A percentile compares a stretch with the other conserved stretches of the same genome.
Conservation (phyloP, 2,113 vertebrate species). For the Neoarius graeffei region DNA sequence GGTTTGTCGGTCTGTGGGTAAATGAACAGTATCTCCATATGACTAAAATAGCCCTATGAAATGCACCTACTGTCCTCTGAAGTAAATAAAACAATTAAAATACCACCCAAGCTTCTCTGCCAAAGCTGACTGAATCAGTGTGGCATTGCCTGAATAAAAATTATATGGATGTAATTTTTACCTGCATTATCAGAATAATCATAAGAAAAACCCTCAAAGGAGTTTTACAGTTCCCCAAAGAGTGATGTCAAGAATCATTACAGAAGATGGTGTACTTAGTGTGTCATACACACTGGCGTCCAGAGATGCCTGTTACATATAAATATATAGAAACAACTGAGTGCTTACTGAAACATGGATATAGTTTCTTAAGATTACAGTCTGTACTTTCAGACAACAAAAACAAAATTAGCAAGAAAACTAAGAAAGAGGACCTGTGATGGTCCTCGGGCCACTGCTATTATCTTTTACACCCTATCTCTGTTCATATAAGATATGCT, state of each 20-base stretch:
- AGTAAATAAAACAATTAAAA: slow-evolving; percentile 17
- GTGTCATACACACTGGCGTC: slow-evolving; percentile 36
- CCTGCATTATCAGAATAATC: slow-evolving; percentile 56
- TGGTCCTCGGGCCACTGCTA: neutral
- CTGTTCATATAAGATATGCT: neutral
- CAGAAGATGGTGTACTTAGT: slow-evolving; percentile 27
- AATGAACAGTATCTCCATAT: slow-evolving; percentile 48
- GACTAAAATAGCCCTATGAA: slow-evolving; percentile 5
- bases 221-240: slow-evolving; percentile 42
- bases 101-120: neutral
- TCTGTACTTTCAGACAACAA: neutral
- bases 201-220: slow-evolving; percentile 56
- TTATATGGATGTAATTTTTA: neutral
- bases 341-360: slow-evolving; percentile 19
- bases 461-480: neutral
- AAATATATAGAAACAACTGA: slow-evolving; percentile 9
- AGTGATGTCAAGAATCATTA: slow-evolving; percentile 42
- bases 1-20: slow-evolving; percentile 42
- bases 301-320: slow-evolving; percentile 14
- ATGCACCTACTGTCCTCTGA: slow-evolving; percentile 36
- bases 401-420: neutral
- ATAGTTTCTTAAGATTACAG: neutral
- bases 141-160: slow-evolving; percentile 8
- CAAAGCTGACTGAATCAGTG: slow-evolving; percentile 23
- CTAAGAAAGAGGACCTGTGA: neutral